Evolutionary conservation across 1,140 invertebrate genomes (phyloP), one percentile per base, ranked within the genome.

Genomic region (Drosophila saltans): DNA sequence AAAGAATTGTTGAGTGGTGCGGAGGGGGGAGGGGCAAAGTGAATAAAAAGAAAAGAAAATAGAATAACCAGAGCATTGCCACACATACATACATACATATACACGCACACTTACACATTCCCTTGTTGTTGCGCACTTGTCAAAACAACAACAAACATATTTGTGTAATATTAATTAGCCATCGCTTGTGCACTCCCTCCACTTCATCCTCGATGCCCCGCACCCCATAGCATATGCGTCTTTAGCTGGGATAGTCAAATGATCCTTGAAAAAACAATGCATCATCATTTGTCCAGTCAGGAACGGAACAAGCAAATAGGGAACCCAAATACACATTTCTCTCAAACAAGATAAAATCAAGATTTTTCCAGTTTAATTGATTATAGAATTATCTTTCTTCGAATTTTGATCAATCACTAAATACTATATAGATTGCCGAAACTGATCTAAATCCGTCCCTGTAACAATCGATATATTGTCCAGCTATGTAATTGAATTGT

Each of bases 91-190:
- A 36, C 28, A 30, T 4, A 30, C 16, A 16, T 16, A 16, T 16
- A 16, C 45, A 41, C 66, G 41, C 28, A 58, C 36, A 7, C 33
- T 4, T 1, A 36, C 3, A 36, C 33, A 36, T 4, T 52, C 48
- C 30, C 69, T 76, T 70, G 26, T 71, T 36, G 80, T 71, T 36
- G 80, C 69, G 72, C 82, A 86, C 83, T 86, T 86, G 82, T 86
- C 76, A 86, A 83, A 86, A 88, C 80, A 86, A 82, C 72, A 63
- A 64, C 21, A 52, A 64, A 43, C 24, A 62, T 24, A 60, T 33
- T 55, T 59, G 33, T 45, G 33, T 45, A 52, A 59, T 59, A 40
- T 59, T 59, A 59, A 59, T 59, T 59, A 10, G 3, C 33, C 57
- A 41, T 63, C 57, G 11, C 48, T 48, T 63, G 52, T 63, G 52